Evolutionary conservation across 1,140 invertebrate genomes (phyloP).

Genomic region (Zaprionus ornatus): DNA sequence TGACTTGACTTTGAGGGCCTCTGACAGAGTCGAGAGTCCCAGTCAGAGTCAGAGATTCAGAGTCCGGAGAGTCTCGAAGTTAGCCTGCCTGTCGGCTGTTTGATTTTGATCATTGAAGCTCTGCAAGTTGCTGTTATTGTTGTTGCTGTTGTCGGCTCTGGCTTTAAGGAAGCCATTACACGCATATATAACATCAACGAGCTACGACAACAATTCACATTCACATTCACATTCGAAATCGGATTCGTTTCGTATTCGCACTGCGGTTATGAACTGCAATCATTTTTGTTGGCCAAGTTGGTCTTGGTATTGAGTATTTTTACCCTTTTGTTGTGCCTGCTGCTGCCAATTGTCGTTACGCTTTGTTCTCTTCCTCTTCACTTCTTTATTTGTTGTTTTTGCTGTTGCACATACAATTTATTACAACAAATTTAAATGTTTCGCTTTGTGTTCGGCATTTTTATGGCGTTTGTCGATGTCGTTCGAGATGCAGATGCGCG

Average conservation of each 20-base stretch:
- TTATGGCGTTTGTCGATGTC: slow-evolving; percentile 53
- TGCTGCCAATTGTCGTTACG: slow-evolving; percentile 44
- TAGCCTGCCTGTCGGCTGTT: slow-evolving; percentile 38
- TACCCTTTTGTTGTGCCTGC: slow-evolving; percentile 22
- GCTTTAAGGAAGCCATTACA: slow-evolving; percentile 82
- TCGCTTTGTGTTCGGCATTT: slow-evolving; percentile 60
- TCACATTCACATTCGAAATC: slow-evolving; percentile 29
- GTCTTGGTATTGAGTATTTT: background rate
- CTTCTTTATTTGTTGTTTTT: slow-evolving; percentile 4
- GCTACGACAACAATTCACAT: slow-evolving; percentile 39
- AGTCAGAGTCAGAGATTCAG: background rate
- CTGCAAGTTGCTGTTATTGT: slow-evolving; percentile 2
- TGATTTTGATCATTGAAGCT: slow-evolving; percentile 69
- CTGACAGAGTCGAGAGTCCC: background rate
- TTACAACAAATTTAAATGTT: slow-evolving; percentile 81
- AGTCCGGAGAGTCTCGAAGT: background rate
- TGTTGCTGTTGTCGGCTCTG: slow-evolving; percentile 48
- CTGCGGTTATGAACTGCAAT: slow-evolving; percentile 68
- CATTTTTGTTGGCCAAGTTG: slow-evolving; percentile 54
- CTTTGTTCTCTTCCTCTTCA: slow-evolving; percentile 38
- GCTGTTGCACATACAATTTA: slow-evolving; percentile 61
- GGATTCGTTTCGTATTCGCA: background rate
- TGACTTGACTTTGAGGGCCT: slow-evolving; percentile 34
- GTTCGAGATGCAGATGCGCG: slow-evolving; percentile 43
- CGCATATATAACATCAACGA: slow-evolving; percentile 62